Conservation (phyloP, 2,797 vertebrate species). For the Cyclopterus lumpus region DNA sequence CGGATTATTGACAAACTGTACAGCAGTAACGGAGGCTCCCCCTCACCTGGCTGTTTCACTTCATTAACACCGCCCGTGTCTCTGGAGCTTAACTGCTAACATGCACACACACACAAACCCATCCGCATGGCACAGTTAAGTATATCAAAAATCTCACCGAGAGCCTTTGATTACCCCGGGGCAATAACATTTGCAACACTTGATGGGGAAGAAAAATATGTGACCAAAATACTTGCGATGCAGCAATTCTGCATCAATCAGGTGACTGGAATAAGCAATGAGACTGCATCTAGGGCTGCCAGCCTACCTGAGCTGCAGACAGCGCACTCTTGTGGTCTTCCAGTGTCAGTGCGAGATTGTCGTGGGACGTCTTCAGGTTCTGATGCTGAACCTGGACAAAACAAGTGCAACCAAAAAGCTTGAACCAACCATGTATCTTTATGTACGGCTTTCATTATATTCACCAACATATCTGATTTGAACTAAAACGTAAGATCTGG, state of each 20-base stretch:
- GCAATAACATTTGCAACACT: background rate
- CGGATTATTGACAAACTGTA: background rate
- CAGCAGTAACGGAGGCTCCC: background rate
- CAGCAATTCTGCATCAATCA: conserved; percentile 12
- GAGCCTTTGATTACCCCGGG: background rate
- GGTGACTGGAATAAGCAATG: conserved; percentile 16
- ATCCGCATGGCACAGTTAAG: background rate
- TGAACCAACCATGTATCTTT: background rate
- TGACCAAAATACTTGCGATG: background rate
- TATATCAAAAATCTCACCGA: background rate
- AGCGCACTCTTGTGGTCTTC: conserved; percentile 99
- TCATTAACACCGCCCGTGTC: background rate
- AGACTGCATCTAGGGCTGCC: background rate
- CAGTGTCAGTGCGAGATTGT: conserved; percentile 92
- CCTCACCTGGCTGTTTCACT: background rate
- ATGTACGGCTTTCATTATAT: background rate
- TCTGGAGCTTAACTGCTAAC: background rate
- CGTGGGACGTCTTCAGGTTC: conserved; percentile 90
- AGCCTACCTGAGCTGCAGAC: conserved; percentile 93
- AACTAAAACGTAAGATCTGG: background rate
- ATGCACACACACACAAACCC: background rate
- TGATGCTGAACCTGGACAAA: conserved; percentile 92
- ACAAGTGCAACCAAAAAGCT: background rate
- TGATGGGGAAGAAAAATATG: no score
- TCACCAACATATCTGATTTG: background rate